These are phyloP conservation scores for Epizoanthus illoricatus DNA, from an alignment of 92 coral and sea anemone genomes.

Conservation along the genomic window DNA sequence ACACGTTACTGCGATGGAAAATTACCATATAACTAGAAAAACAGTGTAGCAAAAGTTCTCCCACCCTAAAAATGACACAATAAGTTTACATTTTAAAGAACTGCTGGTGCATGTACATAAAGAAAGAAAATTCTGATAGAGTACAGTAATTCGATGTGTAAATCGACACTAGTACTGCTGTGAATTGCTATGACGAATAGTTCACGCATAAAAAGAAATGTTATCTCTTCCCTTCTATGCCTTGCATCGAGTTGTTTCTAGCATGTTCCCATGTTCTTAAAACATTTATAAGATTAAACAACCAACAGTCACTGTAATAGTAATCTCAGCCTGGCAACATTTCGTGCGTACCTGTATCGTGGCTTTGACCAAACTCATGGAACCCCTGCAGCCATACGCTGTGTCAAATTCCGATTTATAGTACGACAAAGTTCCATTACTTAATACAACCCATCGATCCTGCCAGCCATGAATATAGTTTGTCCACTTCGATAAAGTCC, in stretches of 20 bases:
- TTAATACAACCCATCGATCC: slow-evolving; percentile 94
- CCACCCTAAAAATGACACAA: too few relatives aligned
- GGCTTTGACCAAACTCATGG: slow-evolving; percentile 95
- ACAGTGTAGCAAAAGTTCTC: too few relatives aligned
- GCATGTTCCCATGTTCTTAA: not conserved
- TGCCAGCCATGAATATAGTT: slow-evolving; percentile 99
- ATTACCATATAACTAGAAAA: too few relatives aligned
- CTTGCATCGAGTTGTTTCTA: not conserved
- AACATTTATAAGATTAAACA: slow-evolving; percentile 1
- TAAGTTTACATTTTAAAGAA: too few relatives aligned
- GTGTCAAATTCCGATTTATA: slow-evolving; percentile 94
- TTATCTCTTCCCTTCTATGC: not conserved
- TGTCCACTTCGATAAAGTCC: slow-evolving; percentile 96
- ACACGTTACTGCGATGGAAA: too few relatives aligned
- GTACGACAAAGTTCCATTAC: slow-evolving; percentile 90
- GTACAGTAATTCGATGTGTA: too few relatives aligned
- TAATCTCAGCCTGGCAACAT: not conserved
- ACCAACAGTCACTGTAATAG: not conserved
- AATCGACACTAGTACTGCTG: too few relatives aligned
- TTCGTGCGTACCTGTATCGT: slow-evolving; percentile 76
- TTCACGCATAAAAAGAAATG: not conserved
- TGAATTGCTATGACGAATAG: too few relatives aligned
- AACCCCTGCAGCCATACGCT: slow-evolving; percentile 96
- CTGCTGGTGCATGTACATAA: too few relatives aligned
- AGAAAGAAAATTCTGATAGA: too few relatives aligned